These are phyloP conservation scores for Ciconia nigra DNA, from an alignment of 2,797 vertebrate species.

Conservation along the genomic window DNA sequence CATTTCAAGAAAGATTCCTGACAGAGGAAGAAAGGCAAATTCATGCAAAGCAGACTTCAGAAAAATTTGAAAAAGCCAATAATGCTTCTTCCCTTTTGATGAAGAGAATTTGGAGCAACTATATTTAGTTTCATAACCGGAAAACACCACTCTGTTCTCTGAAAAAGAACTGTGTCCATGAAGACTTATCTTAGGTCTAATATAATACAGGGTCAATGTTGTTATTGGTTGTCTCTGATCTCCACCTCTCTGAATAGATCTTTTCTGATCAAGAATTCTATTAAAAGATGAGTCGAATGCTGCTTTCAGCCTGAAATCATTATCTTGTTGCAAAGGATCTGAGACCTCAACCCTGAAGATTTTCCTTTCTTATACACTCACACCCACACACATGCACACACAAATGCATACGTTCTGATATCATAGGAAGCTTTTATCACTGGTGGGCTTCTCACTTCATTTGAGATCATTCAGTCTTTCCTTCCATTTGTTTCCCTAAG, in stretches of 20 bases:
- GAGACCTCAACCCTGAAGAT: neutral
- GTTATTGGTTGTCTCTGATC: neutral
- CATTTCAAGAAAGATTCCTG: neutral
- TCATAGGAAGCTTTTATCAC: neutral
- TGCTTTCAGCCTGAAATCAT: neutral
- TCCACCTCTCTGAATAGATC: neutral
- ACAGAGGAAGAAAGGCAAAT: neutral
- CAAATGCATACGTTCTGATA: neutral
- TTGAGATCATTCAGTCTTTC: neutral
- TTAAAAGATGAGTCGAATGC: neutral
- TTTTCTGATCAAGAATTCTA: neutral
- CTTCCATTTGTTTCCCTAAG: neutral
- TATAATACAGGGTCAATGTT: neutral
- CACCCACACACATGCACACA: neutral
- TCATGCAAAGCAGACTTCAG: neutral
- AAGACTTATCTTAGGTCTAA: neutral
- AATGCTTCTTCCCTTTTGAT: neutral
- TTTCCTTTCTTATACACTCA: neutral
- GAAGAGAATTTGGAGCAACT: neutral
- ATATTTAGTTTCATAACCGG: neutral
- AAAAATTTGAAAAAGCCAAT: neutral
- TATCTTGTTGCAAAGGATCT: neutral
- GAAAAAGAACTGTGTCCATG: neutral
- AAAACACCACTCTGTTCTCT: neutral
- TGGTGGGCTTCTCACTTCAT: neutral